These are phyloP conservation scores for Himalopsyche phryganea DNA, from an alignment of 1,140 invertebrate species.

Conservation along the genomic window DNA sequence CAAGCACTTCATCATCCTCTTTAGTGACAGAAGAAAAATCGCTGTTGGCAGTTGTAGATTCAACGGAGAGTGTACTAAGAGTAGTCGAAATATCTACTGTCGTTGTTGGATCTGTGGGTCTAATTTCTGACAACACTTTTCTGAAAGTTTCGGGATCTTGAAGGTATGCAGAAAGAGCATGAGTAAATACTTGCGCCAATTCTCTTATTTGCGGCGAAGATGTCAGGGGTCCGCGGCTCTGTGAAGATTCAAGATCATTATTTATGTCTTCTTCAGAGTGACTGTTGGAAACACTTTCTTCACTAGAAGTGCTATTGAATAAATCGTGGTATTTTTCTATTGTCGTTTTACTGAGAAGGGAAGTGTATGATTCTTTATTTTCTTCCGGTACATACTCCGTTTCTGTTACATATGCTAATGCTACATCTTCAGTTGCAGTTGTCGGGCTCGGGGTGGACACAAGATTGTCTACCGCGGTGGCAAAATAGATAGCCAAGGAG, in stretches of 20 bases:
- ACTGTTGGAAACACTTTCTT: slow-evolving; percentile 37
- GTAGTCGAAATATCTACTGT: slow-evolving; percentile 43
- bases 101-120: slow-evolving; percentile 70
- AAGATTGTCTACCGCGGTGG: slow-evolving; percentile 62
- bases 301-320: slow-evolving; percentile 46
- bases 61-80: slow-evolving; percentile 33
- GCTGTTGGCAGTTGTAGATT: slow-evolving; percentile 39
- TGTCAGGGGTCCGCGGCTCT: slow-evolving; percentile 58
- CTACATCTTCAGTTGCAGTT: slow-evolving; percentile 18
- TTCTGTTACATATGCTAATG: slow-evolving; percentile 37
- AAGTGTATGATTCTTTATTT: slow-evolving; percentile 43
- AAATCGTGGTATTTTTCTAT: slow-evolving; percentile 58
- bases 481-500: slow-evolving; percentile 73
- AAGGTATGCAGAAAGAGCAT: slow-evolving; percentile 74
- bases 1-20: slow-evolving; percentile 70
- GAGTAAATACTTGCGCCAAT: slow-evolving; percentile 77
- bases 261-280: slow-evolving; percentile 42
- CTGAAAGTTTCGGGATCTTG: slow-evolving; percentile 76
- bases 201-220: slow-evolving; percentile 66
- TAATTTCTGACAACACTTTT: slow-evolving; percentile 67
- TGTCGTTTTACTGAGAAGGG: slow-evolving; percentile 57
- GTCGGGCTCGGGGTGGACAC: slow-evolving; percentile 24
- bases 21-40: slow-evolving; percentile 54
- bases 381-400: slow-evolving; percentile 42
- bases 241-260: slow-evolving; percentile 59